Conservation (phyloP, 2,888 invertebrate species). For the Pseudococcus viburni region DNA sequence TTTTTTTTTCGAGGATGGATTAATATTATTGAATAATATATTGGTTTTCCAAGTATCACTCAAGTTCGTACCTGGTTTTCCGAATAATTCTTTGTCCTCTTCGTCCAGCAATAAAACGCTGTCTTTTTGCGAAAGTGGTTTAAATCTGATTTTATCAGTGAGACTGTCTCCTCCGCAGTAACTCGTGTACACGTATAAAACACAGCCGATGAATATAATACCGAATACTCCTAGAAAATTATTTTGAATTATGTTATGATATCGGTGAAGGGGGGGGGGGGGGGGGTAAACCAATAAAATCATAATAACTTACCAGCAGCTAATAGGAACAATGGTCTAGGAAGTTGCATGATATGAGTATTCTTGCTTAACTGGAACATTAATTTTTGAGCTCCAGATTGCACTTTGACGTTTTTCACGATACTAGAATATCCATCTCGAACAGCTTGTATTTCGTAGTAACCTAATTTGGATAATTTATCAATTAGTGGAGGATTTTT, state of each 20-base stretch:
- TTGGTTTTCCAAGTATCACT: background rate
- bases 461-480: constrained; percentile 67
- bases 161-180: background rate
- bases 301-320: constrained; percentile 75
- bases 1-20: background rate
- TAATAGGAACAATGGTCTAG: constrained; percentile 83
- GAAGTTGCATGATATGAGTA: constrained; percentile 82
- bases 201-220: constrained; percentile 53
- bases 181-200: constrained; percentile 60
- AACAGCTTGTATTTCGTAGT: constrained; percentile 74
- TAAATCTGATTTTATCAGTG: constrained; percentile 59
- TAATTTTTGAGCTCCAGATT: constrained; percentile 74
- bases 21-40: background rate
- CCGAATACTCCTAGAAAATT: constrained; percentile 58
- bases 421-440: constrained; percentile 76
- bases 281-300: background rate
- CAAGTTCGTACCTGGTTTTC: constrained; percentile 44
- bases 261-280: background rate
- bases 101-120: constrained; percentile 42
- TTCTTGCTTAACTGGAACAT: constrained; percentile 80
- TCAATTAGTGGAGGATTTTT: background rate
- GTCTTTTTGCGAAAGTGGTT: constrained; percentile 57
- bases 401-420: constrained; percentile 73
- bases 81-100: constrained; percentile 64
- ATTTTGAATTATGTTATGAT: background rate